These are phyloP conservation scores for Lutjanus argentimaculatus DNA, from an alignment of 2,797 vertebrate species.

Conservation along the genomic window DNA sequence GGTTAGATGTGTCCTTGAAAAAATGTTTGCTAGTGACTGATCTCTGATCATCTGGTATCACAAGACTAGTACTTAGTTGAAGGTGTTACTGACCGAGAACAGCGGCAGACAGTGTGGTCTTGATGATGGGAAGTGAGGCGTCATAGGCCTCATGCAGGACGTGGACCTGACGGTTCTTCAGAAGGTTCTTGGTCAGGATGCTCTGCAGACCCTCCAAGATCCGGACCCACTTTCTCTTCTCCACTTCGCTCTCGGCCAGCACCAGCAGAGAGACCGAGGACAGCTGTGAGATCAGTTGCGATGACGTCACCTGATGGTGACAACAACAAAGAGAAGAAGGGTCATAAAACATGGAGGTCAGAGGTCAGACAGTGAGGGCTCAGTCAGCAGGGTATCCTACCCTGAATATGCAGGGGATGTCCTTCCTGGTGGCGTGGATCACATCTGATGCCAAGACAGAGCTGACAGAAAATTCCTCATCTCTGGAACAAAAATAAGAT, in stretches of 20 bases:
- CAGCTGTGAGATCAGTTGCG: slow-evolving; percentile 90
- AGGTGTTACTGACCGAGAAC: slow-evolving; percentile 88
- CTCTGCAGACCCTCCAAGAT: slow-evolving; percentile 94
- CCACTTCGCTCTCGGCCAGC: slow-evolving; percentile 94
- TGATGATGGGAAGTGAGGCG: slow-evolving; percentile 94
- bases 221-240: slow-evolving; percentile 97
- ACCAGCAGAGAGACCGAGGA: slow-evolving; percentile 93
- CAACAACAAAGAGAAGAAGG: background rate
- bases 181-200: slow-evolving; percentile 94
- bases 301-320: slow-evolving; percentile 90
- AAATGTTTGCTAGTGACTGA: too few relatives aligned
- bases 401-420: slow-evolving; percentile 97
- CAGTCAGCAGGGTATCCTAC: slow-evolving; percentile 40
- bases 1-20: too few relatives aligned
- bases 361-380: background rate
- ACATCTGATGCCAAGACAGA: slow-evolving; percentile 96
- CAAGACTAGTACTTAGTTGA: fast-evolving
- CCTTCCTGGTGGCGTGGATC: slow-evolving; percentile 96
- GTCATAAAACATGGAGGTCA: background rate
- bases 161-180: slow-evolving; percentile 91
- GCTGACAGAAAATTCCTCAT: slow-evolving; percentile 96
- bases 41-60: too few relatives aligned
- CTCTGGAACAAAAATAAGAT: slow-evolving; percentile 80
- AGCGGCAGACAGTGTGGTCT: slow-evolving; percentile 90
- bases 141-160: slow-evolving; percentile 95